phyloP scores from a whole-genome alignment of 2,888 invertebrate genomes.

The Micoletzkya japonica region DNA sequence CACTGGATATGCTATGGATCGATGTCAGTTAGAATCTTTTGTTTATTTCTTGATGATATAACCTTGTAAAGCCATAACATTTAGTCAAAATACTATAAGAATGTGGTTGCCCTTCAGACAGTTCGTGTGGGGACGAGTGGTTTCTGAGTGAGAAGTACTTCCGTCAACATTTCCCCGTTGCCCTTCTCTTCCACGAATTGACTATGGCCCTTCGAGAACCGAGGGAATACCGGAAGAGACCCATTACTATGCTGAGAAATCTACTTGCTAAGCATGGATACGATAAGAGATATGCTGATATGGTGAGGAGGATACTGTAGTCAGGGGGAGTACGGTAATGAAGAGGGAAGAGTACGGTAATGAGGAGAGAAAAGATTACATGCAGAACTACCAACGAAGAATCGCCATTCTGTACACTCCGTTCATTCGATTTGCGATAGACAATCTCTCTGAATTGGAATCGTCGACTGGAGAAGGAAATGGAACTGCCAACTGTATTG shows the following conservation, averaged over 20 bases:
- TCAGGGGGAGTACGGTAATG: not conserved
- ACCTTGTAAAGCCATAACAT: too few relatives aligned
- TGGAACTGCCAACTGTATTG: not conserved
- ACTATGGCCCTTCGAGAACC: slow-evolving; percentile 83
- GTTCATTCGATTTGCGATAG: slow-evolving; percentile 83
- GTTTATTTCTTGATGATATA: not conserved
- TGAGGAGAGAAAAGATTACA: not conserved
- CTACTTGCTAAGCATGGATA: slow-evolving; percentile 89
- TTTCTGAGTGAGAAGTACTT: slow-evolving; percentile 80
- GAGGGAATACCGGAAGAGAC: slow-evolving; percentile 79
- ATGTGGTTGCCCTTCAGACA: slow-evolving; percentile 40
- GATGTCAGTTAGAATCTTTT: slow-evolving; percentile 37
- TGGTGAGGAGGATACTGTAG: slow-evolving; percentile 69
- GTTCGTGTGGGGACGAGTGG: slow-evolving; percentile 65
- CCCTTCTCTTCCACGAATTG: slow-evolving; percentile 81
- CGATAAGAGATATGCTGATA: slow-evolving; percentile 84
- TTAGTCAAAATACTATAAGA: too few relatives aligned
- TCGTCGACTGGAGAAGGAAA: slow-evolving; percentile 26
- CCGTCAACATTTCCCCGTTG: slow-evolving; percentile 86
- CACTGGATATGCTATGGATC: slow-evolving; percentile 48
- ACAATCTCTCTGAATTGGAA: slow-evolving; percentile 79
- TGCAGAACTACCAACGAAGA: slow-evolving; percentile 66
- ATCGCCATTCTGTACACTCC: slow-evolving; percentile 89
- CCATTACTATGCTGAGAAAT: slow-evolving; percentile 80
- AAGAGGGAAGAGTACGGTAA: too few relatives aligned